These are phyloP conservation scores for Bubalus kerabau DNA, from an alignment of 2,113 vertebrate genomes.

Conservation along the genomic window DNA sequence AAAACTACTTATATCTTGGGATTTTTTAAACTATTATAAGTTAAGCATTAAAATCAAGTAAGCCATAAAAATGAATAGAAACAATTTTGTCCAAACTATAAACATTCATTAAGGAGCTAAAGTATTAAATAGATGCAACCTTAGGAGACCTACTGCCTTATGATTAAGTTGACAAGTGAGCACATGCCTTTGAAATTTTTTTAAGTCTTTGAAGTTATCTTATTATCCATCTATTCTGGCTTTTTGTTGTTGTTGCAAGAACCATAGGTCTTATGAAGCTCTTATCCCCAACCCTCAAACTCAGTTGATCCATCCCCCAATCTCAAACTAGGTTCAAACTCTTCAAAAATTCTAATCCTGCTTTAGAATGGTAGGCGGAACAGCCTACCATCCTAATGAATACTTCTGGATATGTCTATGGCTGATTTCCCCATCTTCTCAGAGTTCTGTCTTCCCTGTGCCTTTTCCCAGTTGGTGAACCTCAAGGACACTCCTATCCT, in stretches of 20 bases:
- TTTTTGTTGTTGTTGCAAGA: not conserved
- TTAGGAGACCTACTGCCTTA: not conserved
- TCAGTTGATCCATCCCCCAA: not conserved
- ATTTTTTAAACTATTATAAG: not conserved
- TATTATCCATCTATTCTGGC: not conserved
- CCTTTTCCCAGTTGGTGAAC: not conserved
- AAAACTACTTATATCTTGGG: not conserved
- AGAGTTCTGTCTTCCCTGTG: not conserved
- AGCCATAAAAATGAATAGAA: not conserved
- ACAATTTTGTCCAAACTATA: not conserved
- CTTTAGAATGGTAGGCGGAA: not conserved
- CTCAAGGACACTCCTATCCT: not conserved
- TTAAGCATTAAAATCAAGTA: constrained; percentile 29
- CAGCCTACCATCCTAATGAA: not conserved
- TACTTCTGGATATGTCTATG: not conserved
- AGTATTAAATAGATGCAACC: constrained; percentile 5
- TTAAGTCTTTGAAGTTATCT: not conserved
- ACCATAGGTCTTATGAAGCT: not conserved
- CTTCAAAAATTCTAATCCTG: not conserved
- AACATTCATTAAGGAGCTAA: constrained; percentile 4
- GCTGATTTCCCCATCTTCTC: not conserved
- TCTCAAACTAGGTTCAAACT: not conserved
- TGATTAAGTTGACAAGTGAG: constrained; percentile 18
- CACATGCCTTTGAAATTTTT: not conserved
- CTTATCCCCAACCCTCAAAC: not conserved